Evolutionary conservation across 2,113 vertebrate genomes (phyloP).

Genomic region (Pandion haliaetus): DNA sequence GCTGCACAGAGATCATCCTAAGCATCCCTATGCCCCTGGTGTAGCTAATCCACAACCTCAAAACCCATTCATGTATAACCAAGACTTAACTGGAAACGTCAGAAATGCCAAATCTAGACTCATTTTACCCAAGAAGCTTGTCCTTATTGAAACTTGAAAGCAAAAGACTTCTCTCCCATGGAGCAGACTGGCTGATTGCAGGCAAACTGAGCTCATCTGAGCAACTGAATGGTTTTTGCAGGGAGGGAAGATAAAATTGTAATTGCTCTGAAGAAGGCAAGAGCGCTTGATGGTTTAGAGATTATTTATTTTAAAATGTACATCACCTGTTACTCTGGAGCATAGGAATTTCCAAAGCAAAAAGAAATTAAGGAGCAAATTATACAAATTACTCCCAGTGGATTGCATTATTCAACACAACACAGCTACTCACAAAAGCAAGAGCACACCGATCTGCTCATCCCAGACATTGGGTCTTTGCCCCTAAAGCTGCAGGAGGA

Average conservation of each 20-base stretch:
- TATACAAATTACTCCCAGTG: not conserved
- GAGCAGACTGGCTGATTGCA: not conserved
- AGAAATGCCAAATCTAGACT: not conserved
- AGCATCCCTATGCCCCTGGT: rapidly evolving
- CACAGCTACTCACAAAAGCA: not conserved
- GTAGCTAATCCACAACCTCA: not conserved
- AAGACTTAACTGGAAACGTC: not conserved
- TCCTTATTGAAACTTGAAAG: not conserved
- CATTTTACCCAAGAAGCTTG: not conserved
- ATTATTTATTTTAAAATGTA: not conserved
- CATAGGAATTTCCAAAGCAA: not conserved
- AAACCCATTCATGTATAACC: not conserved
- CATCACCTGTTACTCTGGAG: not conserved
- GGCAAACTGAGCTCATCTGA: not conserved
- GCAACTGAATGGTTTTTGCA: rapidly evolving
- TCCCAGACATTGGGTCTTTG: rapidly evolving
- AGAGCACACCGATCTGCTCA: not conserved
- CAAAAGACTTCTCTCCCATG: not conserved
- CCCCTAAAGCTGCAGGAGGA: not conserved
- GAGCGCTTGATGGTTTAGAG: not conserved
- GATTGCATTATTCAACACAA: not conserved
- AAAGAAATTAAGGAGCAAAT: not conserved
- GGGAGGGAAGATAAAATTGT: not conserved
- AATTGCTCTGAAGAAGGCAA: not conserved
- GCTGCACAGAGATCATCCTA: not conserved